Conservation (phyloP, 2,113 vertebrate genomes). For the Platichthys flesus region DNA sequence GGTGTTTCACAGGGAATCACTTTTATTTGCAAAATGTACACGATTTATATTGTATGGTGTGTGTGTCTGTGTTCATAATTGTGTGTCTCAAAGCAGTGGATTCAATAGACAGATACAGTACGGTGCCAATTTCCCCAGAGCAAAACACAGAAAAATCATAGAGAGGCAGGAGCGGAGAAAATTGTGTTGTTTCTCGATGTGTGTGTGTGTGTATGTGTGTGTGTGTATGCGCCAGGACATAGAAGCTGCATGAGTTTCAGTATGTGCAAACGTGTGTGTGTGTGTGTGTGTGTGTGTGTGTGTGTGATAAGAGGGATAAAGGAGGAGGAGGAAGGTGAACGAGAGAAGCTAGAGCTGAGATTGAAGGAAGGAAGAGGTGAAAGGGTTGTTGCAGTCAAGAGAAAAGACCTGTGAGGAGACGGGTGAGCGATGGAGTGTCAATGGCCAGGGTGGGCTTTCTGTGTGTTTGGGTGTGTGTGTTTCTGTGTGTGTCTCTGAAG, state of each 20-base stretch:
- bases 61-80: constrained; percentile 18
- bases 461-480: constrained; percentile 6
- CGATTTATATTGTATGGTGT: constrained; percentile 37
- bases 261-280: constrained; percentile 21
- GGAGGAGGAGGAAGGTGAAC: constrained; percentile 5
- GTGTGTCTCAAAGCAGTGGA: constrained; percentile 42
- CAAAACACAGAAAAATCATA: constrained; percentile 44
- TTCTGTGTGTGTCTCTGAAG: constrained; percentile 10
- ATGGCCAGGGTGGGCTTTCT: constrained; percentile 3
- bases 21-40: constrained; percentile 56
- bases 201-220: not conserved
- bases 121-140: constrained; percentile 42
- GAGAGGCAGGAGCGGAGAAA: constrained; percentile 44
- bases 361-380: constrained; percentile 1
- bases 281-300: constrained; percentile 26
- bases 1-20: constrained; percentile 51
- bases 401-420: constrained; percentile 36
- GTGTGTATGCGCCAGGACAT: constrained; percentile 13
- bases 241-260: constrained; percentile 40
- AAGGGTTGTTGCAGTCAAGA: constrained; percentile 1
- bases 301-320: constrained; percentile 31
- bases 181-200: constrained; percentile 7
- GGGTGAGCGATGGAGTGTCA: constrained; percentile 32
- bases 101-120: constrained; percentile 48
- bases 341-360: constrained; percentile 28